These are phyloP conservation scores for Meloe dianella DNA, from an alignment of 2,888 invertebrate species.

Conservation along the genomic window DNA sequence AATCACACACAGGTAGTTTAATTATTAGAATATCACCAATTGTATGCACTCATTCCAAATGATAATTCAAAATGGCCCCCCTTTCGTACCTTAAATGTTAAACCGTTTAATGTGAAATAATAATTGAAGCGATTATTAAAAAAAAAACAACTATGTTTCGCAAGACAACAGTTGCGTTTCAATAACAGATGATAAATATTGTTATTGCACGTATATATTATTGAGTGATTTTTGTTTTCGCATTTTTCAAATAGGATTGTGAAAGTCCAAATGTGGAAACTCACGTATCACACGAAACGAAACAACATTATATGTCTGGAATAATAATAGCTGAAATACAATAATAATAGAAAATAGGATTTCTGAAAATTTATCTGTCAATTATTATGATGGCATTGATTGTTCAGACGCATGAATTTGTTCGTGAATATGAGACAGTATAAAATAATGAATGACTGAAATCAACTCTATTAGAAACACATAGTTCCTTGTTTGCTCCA, in stretches of 20 bases:
- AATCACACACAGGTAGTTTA: not conserved
- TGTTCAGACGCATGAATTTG: too few species aligned
- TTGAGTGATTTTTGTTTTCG: not conserved
- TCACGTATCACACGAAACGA: constrained; percentile 8
- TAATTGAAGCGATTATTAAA: too few species aligned
- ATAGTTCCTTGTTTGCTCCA: not conserved
- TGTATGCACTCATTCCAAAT: not conserved
- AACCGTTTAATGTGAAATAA: too few species aligned
- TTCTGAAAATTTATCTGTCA: not conserved
- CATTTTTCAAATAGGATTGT: not conserved
- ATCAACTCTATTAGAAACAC: too few species aligned
- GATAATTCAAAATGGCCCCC: not conserved
- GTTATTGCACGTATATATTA: not conserved
- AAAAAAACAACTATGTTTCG: too few species aligned
- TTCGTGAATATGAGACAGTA: too few species aligned
- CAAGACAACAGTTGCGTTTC: too few species aligned
- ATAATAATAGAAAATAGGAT: not conserved
- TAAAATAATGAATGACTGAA: not conserved
- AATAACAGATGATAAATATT: too few species aligned
- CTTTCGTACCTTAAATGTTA: not conserved
- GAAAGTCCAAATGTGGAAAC: constrained; percentile 3
- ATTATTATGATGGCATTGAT: not conserved
- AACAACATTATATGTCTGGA: not conserved
- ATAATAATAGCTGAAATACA: constrained; percentile 1
- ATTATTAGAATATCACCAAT: not conserved